phyloP scores from a whole-genome alignment of 2,113 vertebrate species.

The Marcusenius ussheri region DNA sequence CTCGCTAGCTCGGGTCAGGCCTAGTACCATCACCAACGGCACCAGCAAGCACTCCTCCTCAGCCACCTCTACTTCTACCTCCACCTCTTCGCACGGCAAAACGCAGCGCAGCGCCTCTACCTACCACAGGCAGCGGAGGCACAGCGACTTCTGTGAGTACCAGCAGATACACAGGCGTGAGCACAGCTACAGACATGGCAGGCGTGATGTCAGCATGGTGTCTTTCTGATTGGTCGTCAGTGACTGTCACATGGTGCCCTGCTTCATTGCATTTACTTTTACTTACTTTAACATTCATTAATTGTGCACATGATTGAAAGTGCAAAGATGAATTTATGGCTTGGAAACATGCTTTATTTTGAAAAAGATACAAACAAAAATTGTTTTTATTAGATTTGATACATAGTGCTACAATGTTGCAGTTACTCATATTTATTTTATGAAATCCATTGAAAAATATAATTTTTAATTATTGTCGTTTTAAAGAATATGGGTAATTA shows the following conservation, averaged over 20 bases:
- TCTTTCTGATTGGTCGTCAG: background rate
- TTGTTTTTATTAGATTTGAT: background rate
- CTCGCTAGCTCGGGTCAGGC: slow-evolving; percentile 78
- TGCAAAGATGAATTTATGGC: background rate
- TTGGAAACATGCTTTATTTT: background rate
- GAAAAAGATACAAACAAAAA: background rate
- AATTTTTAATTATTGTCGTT: background rate
- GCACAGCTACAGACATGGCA: background rate
- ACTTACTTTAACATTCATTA: background rate
- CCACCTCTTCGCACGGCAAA: slow-evolving; percentile 74
- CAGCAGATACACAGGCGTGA: background rate
- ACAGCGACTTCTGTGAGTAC: slow-evolving; percentile 87
- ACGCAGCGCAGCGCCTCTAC: slow-evolving; percentile 75
- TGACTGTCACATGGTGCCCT: background rate
- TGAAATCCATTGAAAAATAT: background rate
- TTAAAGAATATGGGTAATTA: background rate
- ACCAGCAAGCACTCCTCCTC: slow-evolving; percentile 69
- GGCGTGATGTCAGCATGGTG: background rate
- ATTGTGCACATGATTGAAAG: background rate
- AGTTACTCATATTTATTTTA: background rate
- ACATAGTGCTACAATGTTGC: background rate
- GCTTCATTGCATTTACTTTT: background rate
- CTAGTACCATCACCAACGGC: slow-evolving; percentile 78
- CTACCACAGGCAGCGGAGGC: slow-evolving; percentile 85
- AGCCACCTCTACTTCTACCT: slow-evolving; percentile 56